These are phyloP conservation scores for Trissoscelio sp. DNA, from an alignment of 2,888 invertebrate species.

Conservation along the genomic window DNA sequence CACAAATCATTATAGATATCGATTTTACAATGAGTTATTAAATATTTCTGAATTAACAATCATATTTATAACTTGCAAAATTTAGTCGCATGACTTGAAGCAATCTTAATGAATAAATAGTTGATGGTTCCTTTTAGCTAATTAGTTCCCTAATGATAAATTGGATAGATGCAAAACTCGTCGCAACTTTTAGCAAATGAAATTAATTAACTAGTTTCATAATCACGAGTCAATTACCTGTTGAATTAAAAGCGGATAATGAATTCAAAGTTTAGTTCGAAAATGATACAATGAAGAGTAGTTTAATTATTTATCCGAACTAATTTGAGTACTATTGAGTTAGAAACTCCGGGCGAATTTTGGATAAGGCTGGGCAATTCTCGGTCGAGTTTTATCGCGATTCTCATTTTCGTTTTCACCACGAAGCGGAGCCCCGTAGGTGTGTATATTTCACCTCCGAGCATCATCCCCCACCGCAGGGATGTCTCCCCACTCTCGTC, in stretches of 20 bases:
- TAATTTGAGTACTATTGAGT: constrained; percentile 67
- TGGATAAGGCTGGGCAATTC: constrained; percentile 54
- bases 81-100: too few species aligned
- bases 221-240: constrained; percentile 61
- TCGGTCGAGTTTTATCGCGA: constrained; percentile 65
- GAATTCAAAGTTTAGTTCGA: constrained; percentile 63
- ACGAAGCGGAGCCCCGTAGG: constrained; percentile 53
- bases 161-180: too few species aligned
- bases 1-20: too few species aligned
- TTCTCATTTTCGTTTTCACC: constrained; percentile 69
- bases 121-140: too few species aligned
- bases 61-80: too few species aligned
- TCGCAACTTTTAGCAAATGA: too few species aligned
- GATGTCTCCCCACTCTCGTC: constrained; percentile 70
- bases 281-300: constrained; percentile 64
- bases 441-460: constrained; percentile 58
- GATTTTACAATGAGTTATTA: too few species aligned
- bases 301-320: constrained; percentile 67
- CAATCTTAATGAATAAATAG: too few species aligned
- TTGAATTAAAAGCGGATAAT: constrained; percentile 63
- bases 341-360: constrained; percentile 63
- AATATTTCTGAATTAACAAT: too few species aligned
- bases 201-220: constrained; percentile 43
- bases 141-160: too few species aligned
- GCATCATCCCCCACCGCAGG: constrained; percentile 39